These are phyloP conservation scores for Lagorchestes hirsutus DNA, from an alignment of 2,797 vertebrate species.

Conservation along the genomic window DNA sequence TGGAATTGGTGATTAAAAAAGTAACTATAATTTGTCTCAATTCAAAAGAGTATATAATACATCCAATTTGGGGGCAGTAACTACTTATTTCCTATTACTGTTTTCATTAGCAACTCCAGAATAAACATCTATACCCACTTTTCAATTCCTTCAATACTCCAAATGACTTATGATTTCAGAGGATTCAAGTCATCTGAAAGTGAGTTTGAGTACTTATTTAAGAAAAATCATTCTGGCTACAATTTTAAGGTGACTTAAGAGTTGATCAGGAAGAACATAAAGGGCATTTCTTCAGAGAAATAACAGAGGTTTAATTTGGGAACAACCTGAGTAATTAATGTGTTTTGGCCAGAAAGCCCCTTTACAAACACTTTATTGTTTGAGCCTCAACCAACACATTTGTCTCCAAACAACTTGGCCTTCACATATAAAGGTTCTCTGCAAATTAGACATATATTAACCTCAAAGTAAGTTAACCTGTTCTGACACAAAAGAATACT, in stretches of 20 bases:
- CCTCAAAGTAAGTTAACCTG: background rate
- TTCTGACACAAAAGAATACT: background rate
- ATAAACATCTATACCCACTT: slow-evolving; percentile 9
- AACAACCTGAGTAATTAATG: slow-evolving; percentile 35
- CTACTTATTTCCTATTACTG: background rate
- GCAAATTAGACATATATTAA: background rate
- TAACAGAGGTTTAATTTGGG: slow-evolving; percentile 36
- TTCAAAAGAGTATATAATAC: slow-evolving; percentile 37
- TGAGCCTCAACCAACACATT: background rate
- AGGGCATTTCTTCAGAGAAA: slow-evolving; percentile 53
- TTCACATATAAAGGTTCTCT: background rate
- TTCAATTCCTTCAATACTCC: slow-evolving; percentile 34
- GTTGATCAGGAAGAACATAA: slow-evolving; percentile 52
- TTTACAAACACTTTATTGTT: background rate
- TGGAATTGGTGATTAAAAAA: slow-evolving; percentile 42
- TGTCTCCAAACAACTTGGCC: background rate
- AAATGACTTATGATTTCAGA: slow-evolving; percentile 5
- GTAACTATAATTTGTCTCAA: slow-evolving; percentile 24
- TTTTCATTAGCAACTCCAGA: background rate
- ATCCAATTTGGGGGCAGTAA: background rate
- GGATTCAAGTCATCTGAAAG: background rate
- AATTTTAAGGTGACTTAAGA: slow-evolving; percentile 37
- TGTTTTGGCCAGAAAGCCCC: background rate
- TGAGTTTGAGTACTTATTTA: background rate
- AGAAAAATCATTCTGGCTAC: slow-evolving; percentile 43